Base-by-base conservation (phyloP, 1,140 invertebrate genomes). In the Palaemon carinicauda region DNA sequence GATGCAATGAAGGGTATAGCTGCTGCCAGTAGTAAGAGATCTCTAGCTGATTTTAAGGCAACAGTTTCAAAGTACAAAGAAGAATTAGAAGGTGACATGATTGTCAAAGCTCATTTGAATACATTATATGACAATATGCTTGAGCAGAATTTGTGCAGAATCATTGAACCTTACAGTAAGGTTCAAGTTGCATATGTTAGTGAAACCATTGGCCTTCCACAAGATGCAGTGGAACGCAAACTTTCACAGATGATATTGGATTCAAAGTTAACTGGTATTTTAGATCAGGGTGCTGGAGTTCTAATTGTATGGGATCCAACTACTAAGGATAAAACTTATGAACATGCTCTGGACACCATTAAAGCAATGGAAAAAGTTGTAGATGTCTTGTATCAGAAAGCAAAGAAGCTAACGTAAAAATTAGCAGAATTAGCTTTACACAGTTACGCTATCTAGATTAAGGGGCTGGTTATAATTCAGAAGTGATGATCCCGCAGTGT, bases 161-260 rank as follows among this genome's bases (percentile, higher is more conserved):
- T 99, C 88, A 99, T 99, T 89, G 98, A 99, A 92, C 99, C 99
- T 14, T 99, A 99, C 92, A 99, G 98, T 83, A 94, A 96, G 91
- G 98, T 99, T 1, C 96, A 99, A 94, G 95, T 97, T 9, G 92
- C 94, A 41, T 95, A 96, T 91, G 94, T 98, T 90, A 96, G 97
- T 19, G 94, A 95, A 87, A 94, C 95, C 84, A 99, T 99, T 92
- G 95, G 97, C 90, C 93, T 99, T 65, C 95, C 96, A 14, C 95
- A 97, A 92, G 93, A 96, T 75, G 95, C 96, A 93, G 98, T 99
- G 69, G 99, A 99, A 91, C 98, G 98, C 92, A 99, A 99, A 92
- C 92, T 99, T 21, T 99, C 98, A 31, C 98, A 99, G 92, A 99
- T 99, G 99, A 99, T 99, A 91, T 93, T 99, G 90, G 99, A 99